Evolutionary conservation across 1,140 invertebrate genomes (phyloP).

Genomic region (Archivesica marissinica): DNA sequence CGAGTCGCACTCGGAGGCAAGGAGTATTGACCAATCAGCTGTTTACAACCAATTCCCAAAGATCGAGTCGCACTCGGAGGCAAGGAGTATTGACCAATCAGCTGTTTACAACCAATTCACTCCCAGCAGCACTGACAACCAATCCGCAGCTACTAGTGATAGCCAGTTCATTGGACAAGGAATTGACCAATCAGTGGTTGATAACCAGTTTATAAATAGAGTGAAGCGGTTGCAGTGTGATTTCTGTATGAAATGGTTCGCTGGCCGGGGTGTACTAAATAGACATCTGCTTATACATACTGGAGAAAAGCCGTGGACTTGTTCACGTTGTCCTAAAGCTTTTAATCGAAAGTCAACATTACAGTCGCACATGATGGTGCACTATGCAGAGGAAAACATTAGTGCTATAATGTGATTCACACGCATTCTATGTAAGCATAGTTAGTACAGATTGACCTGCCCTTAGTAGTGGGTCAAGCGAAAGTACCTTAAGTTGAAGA

Average conservation of each 20-base stretch:
- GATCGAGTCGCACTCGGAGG: neutral
- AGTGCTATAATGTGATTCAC: too few relatives aligned
- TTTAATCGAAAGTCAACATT: slow-evolving; percentile 9
- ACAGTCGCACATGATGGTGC: neutral
- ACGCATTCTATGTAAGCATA: too few relatives aligned
- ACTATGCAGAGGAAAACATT: too few relatives aligned
- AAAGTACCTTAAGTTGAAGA: too few relatives aligned
- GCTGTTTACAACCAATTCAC: neutral
- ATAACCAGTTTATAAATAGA: neutral
- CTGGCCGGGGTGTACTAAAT: slow-evolving; percentile 16
- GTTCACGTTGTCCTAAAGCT: neutral
- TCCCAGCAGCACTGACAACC: too few relatives aligned
- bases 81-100: neutral
- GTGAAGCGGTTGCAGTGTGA: slow-evolving; percentile 19
- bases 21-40: neutral
- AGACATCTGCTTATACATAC: slow-evolving; percentile 26
- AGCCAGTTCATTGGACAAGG: neutral
- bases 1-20: neutral
- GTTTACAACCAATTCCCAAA: neutral
- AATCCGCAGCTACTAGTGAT: neutral
- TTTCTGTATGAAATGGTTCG: slow-evolving; percentile 26
- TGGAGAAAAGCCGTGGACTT: slow-evolving; percentile 16
- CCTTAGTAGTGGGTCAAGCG: too few relatives aligned
- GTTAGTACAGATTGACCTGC: too few relatives aligned
- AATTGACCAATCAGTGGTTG: too few relatives aligned